A percentile compares a stretch with the other conserved stretches of the same genome.
Conservation (phyloP, 2,888 invertebrate species). For the Polydrusus pterygomalis region DNA sequence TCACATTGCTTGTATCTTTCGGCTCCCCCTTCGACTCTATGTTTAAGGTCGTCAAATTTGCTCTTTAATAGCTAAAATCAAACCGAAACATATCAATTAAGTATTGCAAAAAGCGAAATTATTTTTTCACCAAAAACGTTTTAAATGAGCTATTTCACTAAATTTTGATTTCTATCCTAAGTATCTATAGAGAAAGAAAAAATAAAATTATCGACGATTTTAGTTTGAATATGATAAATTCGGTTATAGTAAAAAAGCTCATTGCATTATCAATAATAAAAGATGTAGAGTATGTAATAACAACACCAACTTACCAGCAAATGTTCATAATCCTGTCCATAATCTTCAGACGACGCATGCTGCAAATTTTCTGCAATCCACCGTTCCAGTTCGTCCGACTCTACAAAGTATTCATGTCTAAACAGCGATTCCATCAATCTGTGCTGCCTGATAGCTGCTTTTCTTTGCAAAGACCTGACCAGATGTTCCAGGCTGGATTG, state of each 20-base stretch:
- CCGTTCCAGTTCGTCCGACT: constrained; percentile 91
- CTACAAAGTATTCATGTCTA: constrained; percentile 91
- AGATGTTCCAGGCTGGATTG: constrained; percentile 86
- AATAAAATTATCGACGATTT: no score
- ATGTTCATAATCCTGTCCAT: constrained; percentile 96
- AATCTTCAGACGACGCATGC: constrained; percentile 93
- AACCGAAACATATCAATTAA: not conserved
- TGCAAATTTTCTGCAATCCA: constrained; percentile 95
- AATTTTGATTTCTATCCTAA: no score
- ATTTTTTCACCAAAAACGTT: no score
- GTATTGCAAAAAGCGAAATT: not conserved
- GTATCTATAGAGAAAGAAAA: no score
- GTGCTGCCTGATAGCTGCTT: constrained; percentile 86
- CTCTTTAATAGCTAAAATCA: constrained; percentile 82
- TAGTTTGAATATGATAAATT: no score
- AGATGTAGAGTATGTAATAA: no score
- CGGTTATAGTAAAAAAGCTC: no score
- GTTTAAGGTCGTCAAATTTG: constrained; percentile 95
- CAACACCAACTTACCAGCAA: constrained; percentile 76
- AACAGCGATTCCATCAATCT: constrained; percentile 93
- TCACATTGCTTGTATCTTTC: constrained; percentile 94
- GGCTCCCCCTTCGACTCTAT: constrained; percentile 90
- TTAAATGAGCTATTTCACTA: no score
- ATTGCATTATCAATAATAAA: not conserved
- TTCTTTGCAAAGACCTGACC: constrained; percentile 85